These are phyloP conservation scores for Ptychoptera contaminata DNA, from an alignment of 2,888 invertebrate species.

Conservation along the genomic window DNA sequence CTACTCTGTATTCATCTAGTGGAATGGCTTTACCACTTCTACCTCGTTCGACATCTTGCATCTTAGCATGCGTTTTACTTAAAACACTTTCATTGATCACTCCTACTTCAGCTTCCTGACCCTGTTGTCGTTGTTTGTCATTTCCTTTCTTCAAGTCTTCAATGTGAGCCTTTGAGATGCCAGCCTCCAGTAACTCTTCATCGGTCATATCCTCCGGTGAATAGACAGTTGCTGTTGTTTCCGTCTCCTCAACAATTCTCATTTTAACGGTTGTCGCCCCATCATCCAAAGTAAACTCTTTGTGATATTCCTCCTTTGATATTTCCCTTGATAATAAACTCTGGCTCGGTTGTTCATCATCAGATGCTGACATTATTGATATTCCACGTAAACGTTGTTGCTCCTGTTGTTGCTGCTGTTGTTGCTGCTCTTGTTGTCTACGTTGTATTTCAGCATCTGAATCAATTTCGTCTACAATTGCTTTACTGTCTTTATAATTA, in stretches of 20 bases:
- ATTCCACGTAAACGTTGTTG: slow-evolving; percentile 35
- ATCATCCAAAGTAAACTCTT: slow-evolving; percentile 33
- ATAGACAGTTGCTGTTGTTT: slow-evolving; percentile 8
- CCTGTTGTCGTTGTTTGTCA: too few species aligned
- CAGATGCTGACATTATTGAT: slow-evolving; percentile 50
- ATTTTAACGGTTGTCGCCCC: slow-evolving; percentile 21
- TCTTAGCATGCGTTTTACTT: too few species aligned
- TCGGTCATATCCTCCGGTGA: background rate
- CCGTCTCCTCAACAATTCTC: slow-evolving; percentile 19
- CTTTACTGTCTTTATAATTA: slow-evolving; percentile 31
- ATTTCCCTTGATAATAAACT: slow-evolving; percentile 39
- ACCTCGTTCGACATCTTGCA: too few species aligned
- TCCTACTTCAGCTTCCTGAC: slow-evolving; percentile 13
- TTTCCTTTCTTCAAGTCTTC: too few species aligned
- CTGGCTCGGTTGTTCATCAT: slow-evolving; percentile 34
- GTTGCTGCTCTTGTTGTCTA: too few species aligned
- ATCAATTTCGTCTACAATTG: slow-evolving; percentile 37
- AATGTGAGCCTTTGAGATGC: slow-evolving; percentile 7
- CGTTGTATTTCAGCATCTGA: slow-evolving; percentile 23
- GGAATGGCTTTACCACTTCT: too few species aligned
- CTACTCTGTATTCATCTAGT: too few species aligned
- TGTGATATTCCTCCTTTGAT: slow-evolving; percentile 40
- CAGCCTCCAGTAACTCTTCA: background rate
- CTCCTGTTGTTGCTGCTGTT: slow-evolving; percentile 13
- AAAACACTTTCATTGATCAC: slow-evolving; percentile 8